phyloP scores from a whole-genome alignment of 2,113 vertebrate species.

The Emydocephalus ijimae region DNA sequence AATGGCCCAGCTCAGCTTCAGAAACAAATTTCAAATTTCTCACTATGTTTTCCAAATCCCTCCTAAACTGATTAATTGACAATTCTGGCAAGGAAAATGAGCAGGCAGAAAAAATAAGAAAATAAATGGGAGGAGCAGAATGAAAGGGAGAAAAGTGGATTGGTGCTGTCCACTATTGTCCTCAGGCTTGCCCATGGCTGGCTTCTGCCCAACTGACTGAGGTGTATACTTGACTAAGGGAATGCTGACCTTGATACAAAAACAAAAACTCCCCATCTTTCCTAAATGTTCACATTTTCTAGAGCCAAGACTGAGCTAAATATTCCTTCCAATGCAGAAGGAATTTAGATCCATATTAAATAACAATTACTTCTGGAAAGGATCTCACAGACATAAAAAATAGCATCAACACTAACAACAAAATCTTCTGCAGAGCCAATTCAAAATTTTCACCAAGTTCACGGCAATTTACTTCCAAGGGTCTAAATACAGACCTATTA shows the following conservation, averaged over 20 bases:
- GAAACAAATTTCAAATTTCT: not conserved
- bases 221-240: not conserved
- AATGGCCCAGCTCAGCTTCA: not conserved
- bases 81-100: not conserved
- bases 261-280: not conserved
- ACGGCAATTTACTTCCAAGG: not conserved
- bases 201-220: not conserved
- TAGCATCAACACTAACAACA: not conserved
- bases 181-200: not conserved
- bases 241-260: not conserved
- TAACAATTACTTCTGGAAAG: not conserved
- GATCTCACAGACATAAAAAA: not conserved
- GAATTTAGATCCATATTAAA: not conserved
- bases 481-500: not conserved
- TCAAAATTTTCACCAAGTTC: not conserved
- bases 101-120: not conserved
- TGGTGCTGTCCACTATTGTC: not conserved
- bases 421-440: not conserved
- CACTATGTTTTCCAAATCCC: not conserved
- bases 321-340: not conserved
- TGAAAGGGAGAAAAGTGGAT: not conserved
- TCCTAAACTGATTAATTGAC: not conserved
- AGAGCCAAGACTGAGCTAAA: not conserved
- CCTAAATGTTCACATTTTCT: not conserved
- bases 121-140: not conserved